These are phyloP conservation scores for Himalopsyche phryganea DNA, from an alignment of 1,140 invertebrate genomes.

Conservation along the genomic window DNA sequence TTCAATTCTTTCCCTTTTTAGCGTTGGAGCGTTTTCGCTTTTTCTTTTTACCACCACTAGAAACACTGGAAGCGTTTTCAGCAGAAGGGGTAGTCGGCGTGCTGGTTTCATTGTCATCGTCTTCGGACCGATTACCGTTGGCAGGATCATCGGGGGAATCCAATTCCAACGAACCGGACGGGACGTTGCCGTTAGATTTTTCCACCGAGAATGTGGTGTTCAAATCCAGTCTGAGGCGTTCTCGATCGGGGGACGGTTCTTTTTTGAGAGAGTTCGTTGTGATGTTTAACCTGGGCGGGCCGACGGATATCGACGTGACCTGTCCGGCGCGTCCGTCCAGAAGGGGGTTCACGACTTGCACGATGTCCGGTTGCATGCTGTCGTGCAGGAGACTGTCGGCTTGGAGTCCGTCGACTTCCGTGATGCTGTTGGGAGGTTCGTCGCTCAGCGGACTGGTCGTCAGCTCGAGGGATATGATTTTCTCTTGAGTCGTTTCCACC, in stretches of 20 bases:
- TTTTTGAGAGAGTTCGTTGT: conserved; percentile 7
- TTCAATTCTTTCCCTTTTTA: conserved; percentile 41
- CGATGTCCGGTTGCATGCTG: conserved; percentile 47
- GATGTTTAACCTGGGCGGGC: conserved; percentile 41
- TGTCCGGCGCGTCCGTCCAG: conserved; percentile 46
- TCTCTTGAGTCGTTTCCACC: conserved; percentile 84
- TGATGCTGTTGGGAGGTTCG: conserved; percentile 53
- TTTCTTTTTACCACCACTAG: conserved; percentile 38
- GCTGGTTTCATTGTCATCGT: conserved; percentile 35
- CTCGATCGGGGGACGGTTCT: conserved; percentile 5
- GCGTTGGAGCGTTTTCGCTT: conserved; percentile 32
- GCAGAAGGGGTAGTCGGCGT: conserved; percentile 27
- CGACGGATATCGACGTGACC: conserved; percentile 50
- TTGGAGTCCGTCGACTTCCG: conserved; percentile 45
- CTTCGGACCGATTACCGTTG: conserved; percentile 8
- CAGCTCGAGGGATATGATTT: conserved; percentile 82
- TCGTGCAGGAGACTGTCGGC: conserved; percentile 40
- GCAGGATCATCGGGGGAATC: conserved; percentile 19
- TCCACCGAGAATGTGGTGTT: conserved; percentile 22
- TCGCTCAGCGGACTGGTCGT: conserved; percentile 59
- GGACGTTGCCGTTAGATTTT: conserved; percentile 9
- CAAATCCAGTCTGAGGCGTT: conserved; percentile 16
- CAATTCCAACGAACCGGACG: too few species aligned
- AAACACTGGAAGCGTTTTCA: background rate
- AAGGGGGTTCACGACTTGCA: conserved; percentile 50